Base-by-base conservation (phyloP, 2,797 vertebrate species). In the Tiaroga cobitis region DNA sequence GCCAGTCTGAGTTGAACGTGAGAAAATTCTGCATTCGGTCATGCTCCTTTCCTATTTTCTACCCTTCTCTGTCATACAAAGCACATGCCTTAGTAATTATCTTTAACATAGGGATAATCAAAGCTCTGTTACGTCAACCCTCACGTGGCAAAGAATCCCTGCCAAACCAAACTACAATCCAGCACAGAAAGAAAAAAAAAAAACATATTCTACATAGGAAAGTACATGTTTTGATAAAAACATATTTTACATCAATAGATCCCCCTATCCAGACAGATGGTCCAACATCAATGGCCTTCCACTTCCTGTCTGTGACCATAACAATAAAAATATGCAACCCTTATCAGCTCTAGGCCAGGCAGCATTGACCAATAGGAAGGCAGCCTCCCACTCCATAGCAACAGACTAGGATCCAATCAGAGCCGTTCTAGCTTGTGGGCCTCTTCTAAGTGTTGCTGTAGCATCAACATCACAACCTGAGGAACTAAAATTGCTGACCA, bases 371-470 rank as follows among this genome's bases (percentile, higher is more conserved):
- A 95, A 95, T 95, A 65, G 69, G 59, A 76, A 87, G 81, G 83
- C 84, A 83, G 89, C 80, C 89, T 91, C 79, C 90, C 88, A 87
- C 88, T 82, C 93, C 95, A 93, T 95, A 94, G 95, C 94, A 96
- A 96, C 95, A 95, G 92, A 8, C 43, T 4, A 82, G 41, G 81
- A 93, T 90, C 95, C 95, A 96, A 95, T 95, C 92, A 86, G 80
- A 86, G 32, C 46, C 34, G 37, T 32, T 54, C 80, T 68, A 83
- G 83, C 68, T 86, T 81, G 84, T 79, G 56, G 85, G 81, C 81
- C 75, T 90, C 43, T 21, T 63, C 72, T 70, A 73, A 68, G 80
- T 11, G 46, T 51, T 41, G 56, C 56, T 79, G 67, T 51, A 34
- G 69, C 49, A 37, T 69, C 73, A 51, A 18, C 81, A 83, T 34